phyloP scores from a whole-genome alignment of 2,797 vertebrate genomes.

The Triplophysa yarkandensis region DNA sequence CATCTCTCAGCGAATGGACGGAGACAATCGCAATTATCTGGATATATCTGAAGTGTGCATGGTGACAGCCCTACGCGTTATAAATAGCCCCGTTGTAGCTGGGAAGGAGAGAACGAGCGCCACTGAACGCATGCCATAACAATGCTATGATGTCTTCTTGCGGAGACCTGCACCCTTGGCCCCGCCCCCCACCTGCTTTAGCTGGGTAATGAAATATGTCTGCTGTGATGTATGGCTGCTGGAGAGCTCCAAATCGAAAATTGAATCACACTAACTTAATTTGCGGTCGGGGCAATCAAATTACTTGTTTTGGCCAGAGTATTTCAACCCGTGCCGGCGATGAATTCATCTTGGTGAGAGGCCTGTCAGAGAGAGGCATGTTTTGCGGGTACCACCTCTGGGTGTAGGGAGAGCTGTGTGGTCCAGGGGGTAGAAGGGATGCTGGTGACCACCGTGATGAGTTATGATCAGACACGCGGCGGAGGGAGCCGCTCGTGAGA shows the following conservation, averaged over 20 bases:
- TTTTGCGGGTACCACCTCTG: conserved; percentile 18
- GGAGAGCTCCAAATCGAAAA: conserved; percentile 82
- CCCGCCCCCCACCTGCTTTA: conserved; percentile 69
- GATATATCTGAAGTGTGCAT: conserved; percentile 40
- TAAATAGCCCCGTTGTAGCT: conserved; percentile 48
- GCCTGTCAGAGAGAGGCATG: conserved; percentile 71
- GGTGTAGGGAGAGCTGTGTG: conserved; percentile 9
- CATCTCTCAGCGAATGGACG: conserved; percentile 48
- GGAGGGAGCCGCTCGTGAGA: background rate
- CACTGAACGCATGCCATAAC: conserved; percentile 65
- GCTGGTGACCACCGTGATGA: conserved; percentile 55
- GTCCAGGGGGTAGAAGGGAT: conserved; percentile 46
- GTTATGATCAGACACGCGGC: conserved; percentile 53
- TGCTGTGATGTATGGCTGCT: conserved; percentile 80
- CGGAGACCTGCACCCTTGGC: conserved; percentile 63
- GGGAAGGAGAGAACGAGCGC: conserved; percentile 36
- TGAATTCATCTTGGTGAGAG: conserved; percentile 84
- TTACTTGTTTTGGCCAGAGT: conserved; percentile 82
- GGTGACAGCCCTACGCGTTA: conserved; percentile 46
- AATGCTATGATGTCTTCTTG: conserved; percentile 78
- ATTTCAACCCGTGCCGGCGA: conserved; percentile 71
- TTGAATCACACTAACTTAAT: conserved; percentile 88
- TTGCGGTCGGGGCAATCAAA: conserved; percentile 84
- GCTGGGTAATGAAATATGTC: conserved; percentile 86
- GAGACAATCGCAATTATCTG: conserved; percentile 53